These are phyloP conservation scores for Eptesicus fuscus DNA, from an alignment of 2,113 vertebrate species.

Conservation along the genomic window DNA sequence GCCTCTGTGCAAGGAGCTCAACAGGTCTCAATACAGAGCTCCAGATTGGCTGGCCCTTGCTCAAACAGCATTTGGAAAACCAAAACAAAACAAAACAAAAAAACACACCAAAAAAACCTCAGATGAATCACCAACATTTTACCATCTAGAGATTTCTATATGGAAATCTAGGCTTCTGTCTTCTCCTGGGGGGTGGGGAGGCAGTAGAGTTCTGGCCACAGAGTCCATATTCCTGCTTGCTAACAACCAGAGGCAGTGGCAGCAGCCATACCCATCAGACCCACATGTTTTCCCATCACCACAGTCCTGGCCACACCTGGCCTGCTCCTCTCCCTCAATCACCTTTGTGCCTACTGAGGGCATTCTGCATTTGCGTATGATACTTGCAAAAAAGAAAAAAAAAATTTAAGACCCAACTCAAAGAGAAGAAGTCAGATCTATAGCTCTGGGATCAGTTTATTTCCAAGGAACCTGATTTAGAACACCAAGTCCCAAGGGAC, in stretches of 20 bases:
- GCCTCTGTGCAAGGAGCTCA: neutral
- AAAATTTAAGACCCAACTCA: neutral
- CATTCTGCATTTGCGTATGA: neutral
- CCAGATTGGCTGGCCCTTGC: neutral
- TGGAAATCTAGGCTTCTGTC: neutral
- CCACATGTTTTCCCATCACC: fast-evolving
- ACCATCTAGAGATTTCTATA: neutral
- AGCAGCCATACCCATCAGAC: neutral
- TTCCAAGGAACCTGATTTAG: neutral
- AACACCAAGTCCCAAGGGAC: neutral
- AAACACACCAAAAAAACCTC: neutral
- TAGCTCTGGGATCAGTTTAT: fast-evolving
- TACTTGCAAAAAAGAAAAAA: neutral
- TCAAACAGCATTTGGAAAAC: neutral
- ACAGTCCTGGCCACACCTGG: neutral
- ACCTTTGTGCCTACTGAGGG: neutral
- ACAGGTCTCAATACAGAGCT: neutral
- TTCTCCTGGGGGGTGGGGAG: neutral
- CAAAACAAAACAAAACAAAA: neutral
- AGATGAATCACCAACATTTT: neutral
- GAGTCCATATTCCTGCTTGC: neutral
- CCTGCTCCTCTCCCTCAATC: fast-evolving
- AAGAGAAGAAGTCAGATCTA: neutral
- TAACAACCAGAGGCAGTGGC: neutral
- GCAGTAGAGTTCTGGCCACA: neutral